Conservation (phyloP, 2,113 vertebrate genomes). For the Dromiciops gliroides region DNA sequence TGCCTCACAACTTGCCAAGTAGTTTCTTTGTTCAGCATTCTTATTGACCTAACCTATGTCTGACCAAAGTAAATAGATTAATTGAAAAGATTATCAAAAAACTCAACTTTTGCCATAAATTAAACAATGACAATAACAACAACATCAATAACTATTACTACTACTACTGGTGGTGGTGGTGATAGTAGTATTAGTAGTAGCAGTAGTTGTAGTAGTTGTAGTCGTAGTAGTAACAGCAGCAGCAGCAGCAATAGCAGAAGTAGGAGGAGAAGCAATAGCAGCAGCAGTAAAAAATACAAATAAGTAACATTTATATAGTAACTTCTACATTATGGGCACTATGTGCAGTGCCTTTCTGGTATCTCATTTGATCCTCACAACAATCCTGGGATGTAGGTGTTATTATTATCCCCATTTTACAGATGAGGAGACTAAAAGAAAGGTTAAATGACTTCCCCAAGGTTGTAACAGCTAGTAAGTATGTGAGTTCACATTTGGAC, state of each 20-base stretch:
- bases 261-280: no score
- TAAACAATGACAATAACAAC: no score
- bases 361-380: not conserved
- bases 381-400: not conserved
- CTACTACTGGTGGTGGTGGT: no score
- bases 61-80: not conserved
- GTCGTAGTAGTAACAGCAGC: no score
- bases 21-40: not conserved
- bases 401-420: not conserved
- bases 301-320: not conserved
- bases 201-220: no score
- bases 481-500: not conserved
- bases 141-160: no score
- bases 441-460: not conserved
- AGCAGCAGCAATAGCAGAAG: no score
- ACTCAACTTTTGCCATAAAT: not conserved
- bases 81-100: not conserved
- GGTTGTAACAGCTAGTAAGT: not conserved
- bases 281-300: no score
- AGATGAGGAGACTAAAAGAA: not conserved
- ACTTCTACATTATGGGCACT: not conserved
- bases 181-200: no score
- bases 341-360: not conserved
- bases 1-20: not conserved
- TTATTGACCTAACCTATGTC: not conserved